Evolutionary conservation across 2,888 invertebrate species (phyloP), one percentile per base, ranked within the genome.

Genomic region (Malthinus seriepunctatus): DNA sequence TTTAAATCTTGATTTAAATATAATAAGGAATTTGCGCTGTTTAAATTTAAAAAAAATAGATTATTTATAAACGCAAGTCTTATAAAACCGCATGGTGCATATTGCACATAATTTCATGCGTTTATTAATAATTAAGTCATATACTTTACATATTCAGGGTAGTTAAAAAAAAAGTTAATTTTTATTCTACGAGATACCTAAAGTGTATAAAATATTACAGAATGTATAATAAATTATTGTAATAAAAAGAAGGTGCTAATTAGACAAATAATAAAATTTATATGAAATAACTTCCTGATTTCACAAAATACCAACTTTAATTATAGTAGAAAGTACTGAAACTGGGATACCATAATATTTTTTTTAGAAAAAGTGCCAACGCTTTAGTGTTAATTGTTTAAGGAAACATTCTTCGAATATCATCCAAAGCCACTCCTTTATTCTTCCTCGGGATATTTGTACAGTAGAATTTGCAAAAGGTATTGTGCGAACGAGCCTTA

Each of bases 371-470:
- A 54, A 54, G 47, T 39, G 32, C n/a, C 53, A 47, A 32, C 49
- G 42, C 31, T 45, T 37, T 37, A 42, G 45, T 46, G 56, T 34
- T 49, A 56, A 56, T 56, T 56, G 44, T 56, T 56, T 38, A 45
- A 50, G 56, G 44, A 56, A 56, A 56, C 50, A 50, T 45, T 55
- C 48, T 50, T 35, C 9, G 42, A 44, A 49, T 10, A 44, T 14
- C 55, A 48, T 55, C 44, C 45, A 54, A 48, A 34, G 10, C 44
- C 35, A 23, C 23, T 15, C 23, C 45, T 7, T 12, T 44, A 32
- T 48, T 31, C 32, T 54, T 33, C 32, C 44, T 45, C 53, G 37
- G 23, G 45, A 53, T 23, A 23, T 23, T 23, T 23, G 23, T 23
- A 23, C 5, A 23, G 23, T 5, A 23, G 23, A 23, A 23, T 23